Conservation (phyloP, 1,140 invertebrate genomes). For the Pseudomyrmex pallidus region DNA sequence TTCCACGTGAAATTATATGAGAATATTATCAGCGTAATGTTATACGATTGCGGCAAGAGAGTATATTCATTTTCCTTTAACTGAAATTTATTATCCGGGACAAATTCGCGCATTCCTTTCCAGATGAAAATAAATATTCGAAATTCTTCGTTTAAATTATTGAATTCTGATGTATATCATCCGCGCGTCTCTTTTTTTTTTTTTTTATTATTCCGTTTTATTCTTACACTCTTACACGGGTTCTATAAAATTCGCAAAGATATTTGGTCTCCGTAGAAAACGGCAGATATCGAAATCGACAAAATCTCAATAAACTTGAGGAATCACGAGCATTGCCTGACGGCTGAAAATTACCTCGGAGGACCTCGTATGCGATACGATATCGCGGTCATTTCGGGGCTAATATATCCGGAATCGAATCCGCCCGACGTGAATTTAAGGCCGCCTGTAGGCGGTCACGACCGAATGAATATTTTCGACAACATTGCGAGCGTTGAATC, state of each 20-base stretch:
- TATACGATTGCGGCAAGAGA: neutral
- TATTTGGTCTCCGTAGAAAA: neutral
- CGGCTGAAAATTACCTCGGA: neutral
- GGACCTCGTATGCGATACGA: neutral
- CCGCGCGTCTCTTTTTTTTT: neutral
- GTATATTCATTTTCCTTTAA: neutral
- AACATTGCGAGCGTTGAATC: conserved; percentile 59
- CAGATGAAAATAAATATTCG: neutral
- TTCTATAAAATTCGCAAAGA: neutral
- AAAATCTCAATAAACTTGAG: neutral
- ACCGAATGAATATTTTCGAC: conserved; percentile 62
- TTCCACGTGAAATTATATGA: conserved; percentile 5
- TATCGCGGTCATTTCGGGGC: conserved; percentile 2
- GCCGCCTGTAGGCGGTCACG: conserved; percentile 45
- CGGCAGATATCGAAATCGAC: neutral
- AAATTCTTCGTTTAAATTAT: conserved; percentile 1
- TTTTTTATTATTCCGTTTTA: neutral
- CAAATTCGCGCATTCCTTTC: neutral
- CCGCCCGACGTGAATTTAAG: conserved; percentile 53
- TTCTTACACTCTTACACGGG: neutral
- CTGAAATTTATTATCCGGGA: neutral
- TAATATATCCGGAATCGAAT: conserved; percentile 48
- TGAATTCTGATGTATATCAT: conserved; percentile 1
- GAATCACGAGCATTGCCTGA: neutral
- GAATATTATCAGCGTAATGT: conserved; percentile 17